These are phyloP conservation scores for Dipodomys spectabilis DNA, from an alignment of 2,113 vertebrate species.

Conservation along the genomic window DNA sequence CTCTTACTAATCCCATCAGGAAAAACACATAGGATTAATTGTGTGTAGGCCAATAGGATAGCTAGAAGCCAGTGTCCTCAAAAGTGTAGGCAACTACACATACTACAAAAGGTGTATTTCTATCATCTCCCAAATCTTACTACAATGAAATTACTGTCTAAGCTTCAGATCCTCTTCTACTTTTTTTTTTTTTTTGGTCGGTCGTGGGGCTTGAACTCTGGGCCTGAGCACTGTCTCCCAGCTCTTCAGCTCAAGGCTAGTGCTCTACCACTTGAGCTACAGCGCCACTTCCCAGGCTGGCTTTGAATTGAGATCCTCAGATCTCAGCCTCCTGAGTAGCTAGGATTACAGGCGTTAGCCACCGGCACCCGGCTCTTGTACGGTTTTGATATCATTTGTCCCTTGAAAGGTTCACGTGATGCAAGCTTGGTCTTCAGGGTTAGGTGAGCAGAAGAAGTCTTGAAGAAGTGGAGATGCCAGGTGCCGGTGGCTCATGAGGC, in stretches of 20 bases:
- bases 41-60: constrained; percentile 5
- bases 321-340: no score
- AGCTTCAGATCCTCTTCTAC: neutral
- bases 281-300: no score
- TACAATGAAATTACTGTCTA: neutral
- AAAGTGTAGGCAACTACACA: neutral
- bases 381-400: neutral
- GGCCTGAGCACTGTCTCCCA: no score
- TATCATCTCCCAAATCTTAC: neutral
- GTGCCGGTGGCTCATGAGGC: no score
- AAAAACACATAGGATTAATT: constrained; percentile 37
- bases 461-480: no score
- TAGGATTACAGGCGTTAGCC: no score
- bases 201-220: no score
- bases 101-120: neutral
- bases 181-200: no score
- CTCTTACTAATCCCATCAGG: constrained; percentile 2
- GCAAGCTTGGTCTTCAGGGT: neutral
- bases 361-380: neutral
- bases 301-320: no score
- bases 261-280: no score
- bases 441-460: neutral
- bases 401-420: neutral
- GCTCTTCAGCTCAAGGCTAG: no score
- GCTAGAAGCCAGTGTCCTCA: neutral